Conservation (phyloP, 2,113 vertebrate species). For the Jacana jacana region DNA sequence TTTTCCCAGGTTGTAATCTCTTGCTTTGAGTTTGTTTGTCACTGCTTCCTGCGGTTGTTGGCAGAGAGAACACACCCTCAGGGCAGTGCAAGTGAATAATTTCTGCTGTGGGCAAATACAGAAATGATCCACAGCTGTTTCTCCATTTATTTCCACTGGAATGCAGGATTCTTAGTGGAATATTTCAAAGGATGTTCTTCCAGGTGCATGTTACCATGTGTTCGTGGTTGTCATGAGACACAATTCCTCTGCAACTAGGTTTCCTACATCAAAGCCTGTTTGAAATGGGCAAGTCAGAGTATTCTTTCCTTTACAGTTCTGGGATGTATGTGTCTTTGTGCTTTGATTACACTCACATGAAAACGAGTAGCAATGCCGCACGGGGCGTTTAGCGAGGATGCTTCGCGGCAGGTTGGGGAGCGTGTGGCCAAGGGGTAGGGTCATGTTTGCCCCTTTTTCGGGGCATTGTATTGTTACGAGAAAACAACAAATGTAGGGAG, state of each 20-base stretch:
- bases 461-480: not conserved
- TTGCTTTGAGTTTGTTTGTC: conserved; percentile 36
- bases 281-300: not conserved
- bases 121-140: conserved; percentile 12
- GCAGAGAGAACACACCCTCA: not conserved
- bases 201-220: not conserved
- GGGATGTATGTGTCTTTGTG: not conserved
- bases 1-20: not conserved
- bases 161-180: not conserved
- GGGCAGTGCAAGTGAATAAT: not conserved
- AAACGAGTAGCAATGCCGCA: not conserved
- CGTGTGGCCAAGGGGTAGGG: not conserved
- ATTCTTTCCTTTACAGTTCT: not conserved
- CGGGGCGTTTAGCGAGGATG: not conserved
- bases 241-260: not conserved
- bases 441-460: not conserved
- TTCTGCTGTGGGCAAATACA: conserved; percentile 2
- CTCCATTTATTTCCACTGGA: not conserved
- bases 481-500: not conserved
- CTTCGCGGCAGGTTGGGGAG: not conserved
- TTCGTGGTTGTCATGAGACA: not conserved
- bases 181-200: conserved; percentile 7
- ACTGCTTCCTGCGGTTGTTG: conserved; percentile 6
- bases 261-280: not conserved
- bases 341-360: not conserved